Base-by-base conservation (phyloP, 2,113 vertebrate genomes). In the Eclectus roratus region DNA sequence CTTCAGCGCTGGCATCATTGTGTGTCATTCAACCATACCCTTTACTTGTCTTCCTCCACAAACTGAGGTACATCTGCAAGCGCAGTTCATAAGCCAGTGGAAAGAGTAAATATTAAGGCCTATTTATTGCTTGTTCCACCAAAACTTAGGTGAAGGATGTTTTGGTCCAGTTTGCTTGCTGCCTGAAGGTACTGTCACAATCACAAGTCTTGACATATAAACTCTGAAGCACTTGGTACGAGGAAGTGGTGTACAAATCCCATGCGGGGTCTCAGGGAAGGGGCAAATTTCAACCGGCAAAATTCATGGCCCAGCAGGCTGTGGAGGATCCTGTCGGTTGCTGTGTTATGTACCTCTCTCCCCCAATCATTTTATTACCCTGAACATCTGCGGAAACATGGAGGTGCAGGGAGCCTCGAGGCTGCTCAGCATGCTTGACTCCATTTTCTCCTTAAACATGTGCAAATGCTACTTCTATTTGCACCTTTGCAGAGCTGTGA, bases 391-490 rank as follows among this genome's bases (percentile, higher is more conserved):
- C 88, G 64, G 77, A 95, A 93, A 78, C 1, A 4, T 78, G 23
- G 27, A 94, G 83, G 76, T 86, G 35, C 60, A 88, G 79, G 92
- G 52, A 93, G 85, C 74, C 93, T 97, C 5, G 29, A 89, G 93
- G 96, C 92, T 91, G 81, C 71, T 97, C 96, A 93, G 85, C 85
- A 44, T 81, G 86, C 68, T 84, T 87, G 77, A 78, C 44, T 92
- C 69, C 70, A 89, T 94, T 95, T 91, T 94, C 69, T 91, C 80
- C 70, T 91, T 87, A 78, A 89, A 88, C 24, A 14, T 58, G 50
- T 84, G 86, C 55, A 93, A 96, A 78, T 71, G 52, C 69, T 95
- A 50, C 65, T 84, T 91, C 74, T 89, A 37, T 84, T 89, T 87
- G 56, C 65, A 91, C 87, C 63, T 92, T 92, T 1, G 11, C 65